Percentiles rank a stretch among this genome's conserved stretches.
These are phyloP conservation scores for Barypeithes pellucidus DNA, from an alignment of 2,888 invertebrate genomes.

Conservation along the genomic window DNA sequence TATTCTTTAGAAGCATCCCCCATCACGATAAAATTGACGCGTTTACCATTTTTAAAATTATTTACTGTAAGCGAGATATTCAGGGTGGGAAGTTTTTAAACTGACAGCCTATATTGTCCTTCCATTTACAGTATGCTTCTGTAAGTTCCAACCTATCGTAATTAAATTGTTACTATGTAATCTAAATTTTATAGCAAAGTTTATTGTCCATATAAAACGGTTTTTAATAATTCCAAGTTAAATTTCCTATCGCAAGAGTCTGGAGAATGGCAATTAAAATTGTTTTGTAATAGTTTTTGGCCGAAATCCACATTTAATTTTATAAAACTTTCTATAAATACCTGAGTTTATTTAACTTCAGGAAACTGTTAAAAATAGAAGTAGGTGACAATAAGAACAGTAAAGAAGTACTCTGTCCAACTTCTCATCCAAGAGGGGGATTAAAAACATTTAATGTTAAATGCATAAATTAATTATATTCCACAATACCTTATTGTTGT, in stretches of 20 bases:
- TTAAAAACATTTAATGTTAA: too few relatives aligned
- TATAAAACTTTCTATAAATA: constrained; percentile 43
- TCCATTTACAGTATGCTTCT: too few relatives aligned
- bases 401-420: neutral
- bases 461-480: too few relatives aligned
- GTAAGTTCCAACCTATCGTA: too few relatives aligned
- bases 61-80: too few relatives aligned
- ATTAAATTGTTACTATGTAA: neutral
- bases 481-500: too few relatives aligned
- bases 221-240: constrained; percentile 16
- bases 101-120: too few relatives aligned
- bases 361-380: constrained; percentile 44
- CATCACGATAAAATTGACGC: too few relatives aligned
- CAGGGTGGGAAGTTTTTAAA: too few relatives aligned
- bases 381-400: constrained; percentile 37
- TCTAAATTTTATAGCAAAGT: neutral
- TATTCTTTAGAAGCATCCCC: too few relatives aligned
- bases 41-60: too few relatives aligned
- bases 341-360: constrained; percentile 33
- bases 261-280: constrained; percentile 31
- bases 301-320: constrained; percentile 42
- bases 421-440: too few relatives aligned
- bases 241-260: constrained; percentile 14
- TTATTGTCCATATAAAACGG: constrained; percentile 22
- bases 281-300: constrained; percentile 35